A percentile compares a stretch with the other conserved stretches of the same genome.
Evolutionary conservation across 2,888 invertebrate species (phyloP).

Genomic region (Dasysyrphus tricinctus): DNA sequence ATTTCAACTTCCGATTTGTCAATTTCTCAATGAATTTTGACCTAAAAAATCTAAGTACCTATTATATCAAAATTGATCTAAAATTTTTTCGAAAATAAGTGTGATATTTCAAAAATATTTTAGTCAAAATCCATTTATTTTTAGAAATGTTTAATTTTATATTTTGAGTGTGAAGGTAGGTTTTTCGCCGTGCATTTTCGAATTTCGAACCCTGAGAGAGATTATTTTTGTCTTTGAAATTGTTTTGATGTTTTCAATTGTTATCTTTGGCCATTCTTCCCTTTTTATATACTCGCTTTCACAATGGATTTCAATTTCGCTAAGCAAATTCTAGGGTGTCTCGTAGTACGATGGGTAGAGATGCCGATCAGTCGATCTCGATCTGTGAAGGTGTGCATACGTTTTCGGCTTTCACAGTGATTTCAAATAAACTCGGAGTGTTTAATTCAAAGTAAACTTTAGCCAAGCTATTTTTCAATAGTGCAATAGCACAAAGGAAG

Average conservation of each 20-base stretch:
- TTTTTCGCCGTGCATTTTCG: background rate
- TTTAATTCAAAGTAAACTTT: no score
- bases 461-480: no score
- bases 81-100: no score
- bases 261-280: background rate
- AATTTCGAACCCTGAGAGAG: background rate
- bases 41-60: no score
- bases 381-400: no score
- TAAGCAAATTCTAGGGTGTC: background rate
- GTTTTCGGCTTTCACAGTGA: no score
- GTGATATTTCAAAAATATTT: no score
- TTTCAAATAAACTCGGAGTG: no score
- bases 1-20: background rate
- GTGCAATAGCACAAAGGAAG: no score
- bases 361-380: no score
- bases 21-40: no score
- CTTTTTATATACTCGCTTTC: background rate
- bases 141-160: background rate
- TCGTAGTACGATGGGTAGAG: background rate
- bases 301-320: background rate
- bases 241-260: slow-evolving; percentile 4
- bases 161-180: background rate
- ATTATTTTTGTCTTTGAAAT: background rate
- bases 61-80: no score
- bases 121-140: background rate